Percentiles rank a stretch among this genome's conserved stretches.
phyloP scores from a whole-genome alignment of 2,888 invertebrate genomes.

The Drosophila basisetae region DNA sequence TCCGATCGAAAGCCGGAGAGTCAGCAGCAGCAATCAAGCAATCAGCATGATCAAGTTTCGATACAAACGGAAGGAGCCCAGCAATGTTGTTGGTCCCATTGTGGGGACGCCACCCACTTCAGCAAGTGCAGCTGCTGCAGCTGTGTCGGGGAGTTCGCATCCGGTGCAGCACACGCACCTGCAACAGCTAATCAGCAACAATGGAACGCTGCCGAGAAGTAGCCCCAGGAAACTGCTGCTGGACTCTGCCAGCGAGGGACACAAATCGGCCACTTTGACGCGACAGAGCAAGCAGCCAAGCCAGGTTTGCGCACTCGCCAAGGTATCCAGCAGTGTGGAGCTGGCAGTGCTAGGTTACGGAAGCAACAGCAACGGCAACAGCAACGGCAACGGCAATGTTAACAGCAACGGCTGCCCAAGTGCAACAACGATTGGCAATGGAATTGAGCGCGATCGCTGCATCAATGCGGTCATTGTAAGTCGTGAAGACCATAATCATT shows the following conservation, averaged over 20 bases:
- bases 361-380: slow-evolving; percentile 24
- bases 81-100: slow-evolving; percentile 71
- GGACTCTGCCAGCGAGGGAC: slow-evolving; percentile 61
- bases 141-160: not conserved
- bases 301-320: slow-evolving; percentile 67
- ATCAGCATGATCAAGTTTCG: slow-evolving; percentile 88
- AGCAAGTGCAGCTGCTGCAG: slow-evolving; percentile 1
- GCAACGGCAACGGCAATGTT: slow-evolving; percentile 13
- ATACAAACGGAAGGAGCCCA: slow-evolving; percentile 88
- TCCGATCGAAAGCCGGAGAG: not conserved
- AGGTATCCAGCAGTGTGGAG: slow-evolving; percentile 80
- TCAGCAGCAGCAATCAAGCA: not conserved
- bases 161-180: slow-evolving; percentile 71
- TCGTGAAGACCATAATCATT: slow-evolving; percentile 40
- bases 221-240: slow-evolving; percentile 80
- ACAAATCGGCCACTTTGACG: slow-evolving; percentile 82
- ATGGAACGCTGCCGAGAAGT: slow-evolving; percentile 82
- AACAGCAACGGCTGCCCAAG: slow-evolving; percentile 15
- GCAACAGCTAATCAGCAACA: slow-evolving; percentile 72
- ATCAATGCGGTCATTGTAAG: slow-evolving; percentile 85
- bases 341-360: slow-evolving; percentile 66
- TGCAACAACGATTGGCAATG: slow-evolving; percentile 20
- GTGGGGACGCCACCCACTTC: slow-evolving; percentile 12
- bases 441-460: slow-evolving; percentile 83
- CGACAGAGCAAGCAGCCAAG: slow-evolving; percentile 67